A percentile compares a stretch with the other conserved stretches of the same genome.
These are phyloP conservation scores for Congeria kusceri DNA, from an alignment of 2,888 invertebrate species.

Conservation along the genomic window DNA sequence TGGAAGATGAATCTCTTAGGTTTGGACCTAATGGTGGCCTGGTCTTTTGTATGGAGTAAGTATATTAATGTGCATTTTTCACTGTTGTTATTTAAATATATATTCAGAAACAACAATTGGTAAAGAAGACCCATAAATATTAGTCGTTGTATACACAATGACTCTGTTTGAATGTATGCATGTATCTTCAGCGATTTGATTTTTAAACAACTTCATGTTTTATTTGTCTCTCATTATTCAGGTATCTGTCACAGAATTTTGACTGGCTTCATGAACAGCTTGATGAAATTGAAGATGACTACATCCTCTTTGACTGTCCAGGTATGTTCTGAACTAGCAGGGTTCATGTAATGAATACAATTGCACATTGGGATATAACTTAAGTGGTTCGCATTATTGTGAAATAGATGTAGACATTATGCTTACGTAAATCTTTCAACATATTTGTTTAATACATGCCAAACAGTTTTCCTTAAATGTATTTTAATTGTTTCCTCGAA, in stretches of 20 bases:
- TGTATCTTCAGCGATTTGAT: too few species aligned
- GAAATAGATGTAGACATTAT: too few species aligned
- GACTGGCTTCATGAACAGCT: constrained; percentile 96
- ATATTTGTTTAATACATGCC: too few species aligned
- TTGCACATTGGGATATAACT: too few species aligned
- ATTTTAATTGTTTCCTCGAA: too few species aligned
- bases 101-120: background rate
- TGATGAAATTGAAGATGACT: constrained; percentile 93
- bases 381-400: too few species aligned
- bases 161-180: too few species aligned
- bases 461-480: too few species aligned
- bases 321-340: constrained; percentile 85
- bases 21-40: constrained; percentile 99
- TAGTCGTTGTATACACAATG: too few species aligned
- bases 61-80: constrained; percentile 32
- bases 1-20: constrained; percentile 97
- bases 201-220: too few species aligned
- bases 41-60: constrained; percentile 96
- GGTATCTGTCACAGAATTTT: constrained; percentile 94
- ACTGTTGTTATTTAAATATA: background rate
- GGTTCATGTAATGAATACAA: too few species aligned
- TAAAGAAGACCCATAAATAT: background rate
- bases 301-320: constrained; percentile 98
- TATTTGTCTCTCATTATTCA: constrained; percentile 79
- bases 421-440: too few species aligned